A percentile compares a stretch with the other conserved stretches of the same genome.
Evolutionary conservation across 2,113 vertebrate genomes (phyloP).

Genomic region (Bungarus multicinctus): DNA sequence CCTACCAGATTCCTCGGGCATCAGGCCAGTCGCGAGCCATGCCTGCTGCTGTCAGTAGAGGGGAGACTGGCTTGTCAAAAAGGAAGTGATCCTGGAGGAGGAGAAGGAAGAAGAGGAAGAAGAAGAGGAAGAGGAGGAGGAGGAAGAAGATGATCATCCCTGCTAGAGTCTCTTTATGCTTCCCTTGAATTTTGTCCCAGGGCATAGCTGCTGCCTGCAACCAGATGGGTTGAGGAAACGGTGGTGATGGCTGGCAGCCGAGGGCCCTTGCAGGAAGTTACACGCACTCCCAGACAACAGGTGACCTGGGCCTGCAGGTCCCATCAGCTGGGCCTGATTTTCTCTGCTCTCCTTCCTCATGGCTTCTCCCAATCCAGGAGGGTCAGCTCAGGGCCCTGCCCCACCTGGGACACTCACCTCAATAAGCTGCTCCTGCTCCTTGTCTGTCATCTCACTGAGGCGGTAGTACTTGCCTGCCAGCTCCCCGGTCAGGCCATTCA

Average conservation of each 20-base stretch:
- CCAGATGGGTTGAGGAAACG: not conserved
- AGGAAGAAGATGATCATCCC: not conserved
- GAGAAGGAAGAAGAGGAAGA: not conserved
- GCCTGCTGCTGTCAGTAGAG: slow-evolving; percentile 78
- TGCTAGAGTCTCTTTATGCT: not conserved
- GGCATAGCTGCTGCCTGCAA: not conserved
- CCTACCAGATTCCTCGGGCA: slow-evolving; percentile 82
- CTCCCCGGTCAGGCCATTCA: slow-evolving; percentile 74
- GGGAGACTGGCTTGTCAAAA: slow-evolving; percentile 84
- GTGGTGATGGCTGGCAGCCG: not conserved
- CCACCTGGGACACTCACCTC: slow-evolving; percentile 67
- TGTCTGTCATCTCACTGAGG: slow-evolving; percentile 77
- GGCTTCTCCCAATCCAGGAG: not conserved
- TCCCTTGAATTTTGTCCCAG: not conserved
- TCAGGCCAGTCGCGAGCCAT: slow-evolving; percentile 88
- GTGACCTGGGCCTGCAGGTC: not conserved
- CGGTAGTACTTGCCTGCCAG: slow-evolving; percentile 77
- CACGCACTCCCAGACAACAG: not conserved
- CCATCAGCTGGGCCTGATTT: not conserved
- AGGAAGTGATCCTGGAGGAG: slow-evolving; percentile 79
- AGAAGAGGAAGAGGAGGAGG: too few species aligned
- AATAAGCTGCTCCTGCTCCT: slow-evolving; percentile 82
- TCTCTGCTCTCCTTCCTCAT: not conserved
- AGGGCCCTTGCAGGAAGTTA: not conserved
- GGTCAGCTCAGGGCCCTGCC: too few species aligned